Evolutionary conservation across 2,113 vertebrate species (phyloP).

Genomic region (Nesogale talazaci): DNA sequence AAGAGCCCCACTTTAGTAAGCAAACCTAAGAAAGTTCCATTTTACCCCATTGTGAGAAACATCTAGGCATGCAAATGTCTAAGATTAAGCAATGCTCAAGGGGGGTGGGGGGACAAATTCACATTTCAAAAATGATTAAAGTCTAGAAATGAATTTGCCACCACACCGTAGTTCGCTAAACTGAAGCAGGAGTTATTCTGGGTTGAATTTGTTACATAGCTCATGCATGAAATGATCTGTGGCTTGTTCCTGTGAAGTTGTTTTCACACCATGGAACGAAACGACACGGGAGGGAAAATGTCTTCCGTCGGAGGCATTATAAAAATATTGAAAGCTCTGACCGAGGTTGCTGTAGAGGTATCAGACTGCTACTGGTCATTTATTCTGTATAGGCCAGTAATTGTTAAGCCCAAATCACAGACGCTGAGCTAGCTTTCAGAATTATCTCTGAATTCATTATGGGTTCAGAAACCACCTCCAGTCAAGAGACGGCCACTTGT

Average conservation of each 20-base stretch:
- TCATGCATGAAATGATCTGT: slow-evolving; percentile 57
- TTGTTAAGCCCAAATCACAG: slow-evolving; percentile 47
- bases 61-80: slow-evolving; percentile 19
- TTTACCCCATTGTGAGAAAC: slow-evolving; percentile 41
- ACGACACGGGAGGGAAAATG: slow-evolving; percentile 5
- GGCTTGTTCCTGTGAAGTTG: slow-evolving; percentile 56
- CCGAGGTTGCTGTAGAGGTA: slow-evolving; percentile 39
- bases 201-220: slow-evolving; percentile 42
- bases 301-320: slow-evolving; percentile 18
- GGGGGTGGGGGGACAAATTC: background rate
- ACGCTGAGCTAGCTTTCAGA: slow-evolving; percentile 60
- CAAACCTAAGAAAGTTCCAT: slow-evolving; percentile 24
- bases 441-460: slow-evolving; percentile 18
- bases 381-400: slow-evolving; percentile 41
- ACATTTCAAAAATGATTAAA: slow-evolving; percentile 48
- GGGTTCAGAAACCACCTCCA: fast-evolving
- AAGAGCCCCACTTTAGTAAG: background rate
- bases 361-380: slow-evolving; percentile 49
- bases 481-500: background rate
- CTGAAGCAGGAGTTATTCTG: slow-evolving; percentile 62
- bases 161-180: slow-evolving; percentile 65
- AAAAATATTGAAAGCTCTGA: slow-evolving; percentile 53
- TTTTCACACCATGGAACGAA: slow-evolving; percentile 12
- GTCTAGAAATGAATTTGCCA: slow-evolving; percentile 18
- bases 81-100: slow-evolving; percentile 44